Percentiles rank a stretch among this genome's conserved stretches.
These are phyloP conservation scores for Papilio demoleus DNA, from an alignment of 2,888 invertebrate genomes.

Conservation along the genomic window DNA sequence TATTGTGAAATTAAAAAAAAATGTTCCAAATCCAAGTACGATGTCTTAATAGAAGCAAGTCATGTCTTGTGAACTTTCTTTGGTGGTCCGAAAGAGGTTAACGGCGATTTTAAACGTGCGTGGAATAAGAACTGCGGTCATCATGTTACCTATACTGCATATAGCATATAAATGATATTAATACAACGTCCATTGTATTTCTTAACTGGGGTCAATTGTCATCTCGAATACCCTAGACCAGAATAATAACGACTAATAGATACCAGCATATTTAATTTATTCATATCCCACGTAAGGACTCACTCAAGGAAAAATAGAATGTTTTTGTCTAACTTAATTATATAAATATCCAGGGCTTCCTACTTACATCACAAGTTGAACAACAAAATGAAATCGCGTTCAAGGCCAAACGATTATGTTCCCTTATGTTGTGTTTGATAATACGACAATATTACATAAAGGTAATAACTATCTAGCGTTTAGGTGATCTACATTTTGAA, in stretches of 20 bases:
- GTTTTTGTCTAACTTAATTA: conserved; percentile 39
- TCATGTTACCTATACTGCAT: conserved; percentile 52
- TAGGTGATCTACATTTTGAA: not conserved
- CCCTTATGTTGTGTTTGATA: not conserved
- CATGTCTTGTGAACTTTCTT: conserved; percentile 72
- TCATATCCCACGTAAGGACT: not conserved
- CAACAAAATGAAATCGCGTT: conserved; percentile 51
- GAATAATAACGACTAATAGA: conserved; percentile 6
- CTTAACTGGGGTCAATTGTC: conserved; percentile 14
- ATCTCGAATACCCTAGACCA: not conserved
- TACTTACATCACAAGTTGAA: conserved; percentile 43
- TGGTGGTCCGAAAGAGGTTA: conserved; percentile 74
- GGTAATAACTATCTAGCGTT: not conserved
- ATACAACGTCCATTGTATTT: not conserved
- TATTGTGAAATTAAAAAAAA: conserved; percentile 27
- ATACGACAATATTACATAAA: not conserved
- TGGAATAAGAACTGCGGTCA: conserved; percentile 62
- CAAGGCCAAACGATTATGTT: conserved; percentile 51
- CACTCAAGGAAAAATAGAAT: too few relatives aligned
- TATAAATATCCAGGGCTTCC: conserved; percentile 45
- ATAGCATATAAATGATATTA: conserved; percentile 62
- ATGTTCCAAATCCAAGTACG: conserved; percentile 22
- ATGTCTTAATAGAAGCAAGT: conserved; percentile 45
- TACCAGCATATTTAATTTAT: not conserved
- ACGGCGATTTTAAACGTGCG: conserved; percentile 71